Evolutionary conservation across 2,113 vertebrate species (phyloP).

Genomic region (Albula glossodonta): DNA sequence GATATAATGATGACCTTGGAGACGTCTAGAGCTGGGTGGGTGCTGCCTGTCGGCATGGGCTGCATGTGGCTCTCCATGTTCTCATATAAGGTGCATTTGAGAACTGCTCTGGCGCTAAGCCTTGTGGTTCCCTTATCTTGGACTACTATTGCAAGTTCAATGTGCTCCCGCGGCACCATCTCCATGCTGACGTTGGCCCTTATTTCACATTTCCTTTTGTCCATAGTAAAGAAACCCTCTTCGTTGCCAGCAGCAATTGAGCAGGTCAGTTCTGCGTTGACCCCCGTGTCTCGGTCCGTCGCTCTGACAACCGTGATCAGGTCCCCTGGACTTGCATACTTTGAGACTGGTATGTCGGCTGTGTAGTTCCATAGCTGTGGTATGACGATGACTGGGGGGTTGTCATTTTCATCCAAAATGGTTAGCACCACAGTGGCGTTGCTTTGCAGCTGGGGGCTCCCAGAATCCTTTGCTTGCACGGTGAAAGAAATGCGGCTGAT

Average conservation of each 20-base stretch:
- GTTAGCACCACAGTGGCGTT: constrained; percentile 88
- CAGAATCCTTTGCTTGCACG: constrained; percentile 90
- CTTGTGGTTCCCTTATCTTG: constrained; percentile 88
- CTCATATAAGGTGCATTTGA: constrained; percentile 77
- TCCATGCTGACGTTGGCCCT: constrained; percentile 85
- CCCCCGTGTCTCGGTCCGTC: constrained; percentile 87
- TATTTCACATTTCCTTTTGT: constrained; percentile 87
- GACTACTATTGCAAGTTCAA: constrained; percentile 80
- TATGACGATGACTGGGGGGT: constrained; percentile 82
- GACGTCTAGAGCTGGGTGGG: constrained; percentile 73
- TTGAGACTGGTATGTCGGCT: constrained; percentile 81
- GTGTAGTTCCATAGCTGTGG: constrained; percentile 86
- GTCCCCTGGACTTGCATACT: constrained; percentile 79
- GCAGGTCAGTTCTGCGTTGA: constrained; percentile 91
- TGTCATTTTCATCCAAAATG: constrained; percentile 93
- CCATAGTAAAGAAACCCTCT: constrained; percentile 82
- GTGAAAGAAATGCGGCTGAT: constrained; percentile 85
- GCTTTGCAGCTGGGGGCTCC: constrained; percentile 76
- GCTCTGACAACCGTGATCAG: constrained; percentile 82
- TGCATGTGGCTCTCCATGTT: constrained; percentile 78
- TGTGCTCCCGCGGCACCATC: constrained; percentile 71
- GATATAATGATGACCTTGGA: constrained; percentile 92
- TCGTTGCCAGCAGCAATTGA: constrained; percentile 84
- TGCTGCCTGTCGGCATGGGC: constrained; percentile 67
- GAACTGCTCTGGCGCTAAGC: constrained; percentile 82